Percentiles rank a stretch among this genome's conserved stretches.
Evolutionary conservation across 2,797 vertebrate genomes (phyloP).

Genomic region (Kryptopterus vitreolus): DNA sequence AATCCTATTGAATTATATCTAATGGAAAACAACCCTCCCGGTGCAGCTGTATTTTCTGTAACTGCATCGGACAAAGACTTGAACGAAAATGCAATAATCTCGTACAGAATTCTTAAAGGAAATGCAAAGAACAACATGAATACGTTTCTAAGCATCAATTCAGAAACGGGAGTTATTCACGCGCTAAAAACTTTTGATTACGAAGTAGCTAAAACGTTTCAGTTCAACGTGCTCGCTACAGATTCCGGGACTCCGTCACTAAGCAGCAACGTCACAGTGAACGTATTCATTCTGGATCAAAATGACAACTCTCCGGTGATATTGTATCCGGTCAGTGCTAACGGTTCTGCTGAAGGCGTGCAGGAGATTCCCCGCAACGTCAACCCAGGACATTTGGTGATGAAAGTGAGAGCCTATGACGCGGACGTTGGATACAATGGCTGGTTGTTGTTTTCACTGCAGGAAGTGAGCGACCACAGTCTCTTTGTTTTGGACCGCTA

Average conservation of each 20-base stretch:
- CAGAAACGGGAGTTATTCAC: constrained; percentile 55
- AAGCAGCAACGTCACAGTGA: constrained; percentile 54
- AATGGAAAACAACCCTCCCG: constrained; percentile 65
- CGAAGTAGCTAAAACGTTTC: constrained; percentile 60
- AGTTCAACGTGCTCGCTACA: constrained; percentile 51
- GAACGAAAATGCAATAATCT: constrained; percentile 55
- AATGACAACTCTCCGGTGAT: constrained; percentile 61
- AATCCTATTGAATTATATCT: constrained; percentile 58
- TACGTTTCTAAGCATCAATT: constrained; percentile 54
- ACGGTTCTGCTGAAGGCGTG: constrained; percentile 59
- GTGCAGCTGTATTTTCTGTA: constrained; percentile 59
- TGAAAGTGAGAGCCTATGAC: constrained; percentile 61
- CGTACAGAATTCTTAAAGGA: constrained; percentile 53
- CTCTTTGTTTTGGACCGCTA: constrained; percentile 48
- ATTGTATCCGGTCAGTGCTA: constrained; percentile 58
- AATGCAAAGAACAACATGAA: constrained; percentile 32
- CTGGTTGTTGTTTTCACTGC: constrained; percentile 57
- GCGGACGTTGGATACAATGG: constrained; percentile 65
- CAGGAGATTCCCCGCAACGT: constrained; percentile 58
- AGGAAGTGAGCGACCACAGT: constrained; percentile 41
- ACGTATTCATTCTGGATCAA: constrained; percentile 60
- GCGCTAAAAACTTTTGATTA: constrained; percentile 60
- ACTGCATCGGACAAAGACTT: constrained; percentile 57
- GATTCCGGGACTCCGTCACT: constrained; percentile 56
- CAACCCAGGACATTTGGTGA: constrained; percentile 58